These are phyloP conservation scores for Triplophysa dalaica DNA, from an alignment of 2,113 vertebrate genomes.

Conservation along the genomic window DNA sequence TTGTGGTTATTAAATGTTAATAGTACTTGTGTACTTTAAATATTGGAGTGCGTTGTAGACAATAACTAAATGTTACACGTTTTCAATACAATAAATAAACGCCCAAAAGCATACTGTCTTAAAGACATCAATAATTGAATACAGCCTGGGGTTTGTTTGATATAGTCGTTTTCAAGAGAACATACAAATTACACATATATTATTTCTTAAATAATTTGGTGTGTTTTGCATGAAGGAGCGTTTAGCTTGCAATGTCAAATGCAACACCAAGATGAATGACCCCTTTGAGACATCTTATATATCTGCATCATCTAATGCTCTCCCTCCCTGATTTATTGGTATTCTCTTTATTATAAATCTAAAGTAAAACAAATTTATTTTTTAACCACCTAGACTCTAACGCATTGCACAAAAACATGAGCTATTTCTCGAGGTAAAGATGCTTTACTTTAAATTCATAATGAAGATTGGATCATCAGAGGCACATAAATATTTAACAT, in stretches of 20 bases:
- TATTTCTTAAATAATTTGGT: slow-evolving; percentile 30
- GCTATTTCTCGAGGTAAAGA: slow-evolving; percentile 1
- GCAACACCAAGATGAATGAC: slow-evolving; percentile 10
- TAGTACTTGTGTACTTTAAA: too few relatives aligned
- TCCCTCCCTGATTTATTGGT: neutral
- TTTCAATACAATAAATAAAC: neutral
- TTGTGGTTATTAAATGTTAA: neutral
- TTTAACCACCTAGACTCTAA: too few relatives aligned
- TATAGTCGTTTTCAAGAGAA: slow-evolving; percentile 11
- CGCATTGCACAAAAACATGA: neutral
- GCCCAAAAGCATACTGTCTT: neutral
- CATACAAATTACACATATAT: neutral
- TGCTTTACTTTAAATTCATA: slow-evolving; percentile 2
- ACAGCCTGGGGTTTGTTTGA: neutral
- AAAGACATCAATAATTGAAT: slow-evolving; percentile 12
- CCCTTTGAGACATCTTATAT: neutral
- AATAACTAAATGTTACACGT: neutral
- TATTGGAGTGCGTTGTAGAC: too few relatives aligned
- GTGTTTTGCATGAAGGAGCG: slow-evolving; percentile 16
- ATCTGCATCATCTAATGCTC: neutral
- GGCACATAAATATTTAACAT: slow-evolving; percentile 68
- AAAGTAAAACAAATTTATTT: neutral
- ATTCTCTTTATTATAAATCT: neutral
- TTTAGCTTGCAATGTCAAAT: slow-evolving; percentile 41
- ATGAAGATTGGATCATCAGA: slow-evolving; percentile 46